Conservation (phyloP, 2,888 invertebrate genomes). For the Podotricha telesiphe region DNA sequence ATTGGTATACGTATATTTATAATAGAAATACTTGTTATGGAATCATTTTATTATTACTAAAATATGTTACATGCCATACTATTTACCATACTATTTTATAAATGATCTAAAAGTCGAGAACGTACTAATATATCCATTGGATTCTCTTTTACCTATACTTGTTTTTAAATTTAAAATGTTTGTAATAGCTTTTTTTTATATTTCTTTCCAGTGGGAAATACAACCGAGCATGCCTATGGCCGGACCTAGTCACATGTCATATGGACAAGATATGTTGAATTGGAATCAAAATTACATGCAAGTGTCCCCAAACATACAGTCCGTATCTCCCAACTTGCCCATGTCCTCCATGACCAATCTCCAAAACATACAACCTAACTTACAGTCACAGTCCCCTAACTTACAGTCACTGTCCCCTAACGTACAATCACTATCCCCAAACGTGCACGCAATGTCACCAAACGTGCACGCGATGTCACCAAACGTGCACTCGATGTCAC, state of each 20-base stretch:
- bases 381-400: slow-evolving; percentile 37
- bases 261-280: slow-evolving; percentile 39
- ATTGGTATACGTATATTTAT: too few relatives aligned
- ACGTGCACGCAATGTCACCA: slow-evolving; percentile 47
- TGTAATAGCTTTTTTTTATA: neutral
- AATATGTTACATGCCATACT: too few relatives aligned
- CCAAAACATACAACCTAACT: slow-evolving; percentile 39
- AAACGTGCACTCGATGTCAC: slow-evolving; percentile 31
- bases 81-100: too few relatives aligned
- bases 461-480: slow-evolving; percentile 38
- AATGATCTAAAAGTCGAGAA: too few relatives aligned
- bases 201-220: slow-evolving; percentile 44
- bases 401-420: slow-evolving; percentile 38
- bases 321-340: slow-evolving; percentile 37
- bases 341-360: slow-evolving; percentile 37
- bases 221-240: slow-evolving; percentile 42
- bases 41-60: too few relatives aligned
- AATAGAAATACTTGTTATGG: too few relatives aligned
- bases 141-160: too few relatives aligned
- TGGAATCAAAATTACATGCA: slow-evolving; percentile 47
- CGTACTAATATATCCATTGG: too few relatives aligned
- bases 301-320: slow-evolving; percentile 43
- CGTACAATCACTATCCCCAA: slow-evolving; percentile 40
- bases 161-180: neutral
- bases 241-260: slow-evolving; percentile 45